phyloP scores from a whole-genome alignment of 2,888 invertebrate genomes.

The Orthosia gracilis region DNA sequence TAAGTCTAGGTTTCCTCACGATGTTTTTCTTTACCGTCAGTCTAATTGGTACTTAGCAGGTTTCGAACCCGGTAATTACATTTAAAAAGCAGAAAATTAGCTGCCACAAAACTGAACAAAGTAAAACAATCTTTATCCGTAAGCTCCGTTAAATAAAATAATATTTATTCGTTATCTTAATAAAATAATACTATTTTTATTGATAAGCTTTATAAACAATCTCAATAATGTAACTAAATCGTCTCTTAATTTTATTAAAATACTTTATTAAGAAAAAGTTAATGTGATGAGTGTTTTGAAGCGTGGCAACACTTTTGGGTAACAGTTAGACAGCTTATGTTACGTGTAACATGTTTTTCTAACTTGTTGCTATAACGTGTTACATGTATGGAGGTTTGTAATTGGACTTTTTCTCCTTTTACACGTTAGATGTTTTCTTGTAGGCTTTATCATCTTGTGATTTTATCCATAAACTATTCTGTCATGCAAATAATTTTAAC shows the following conservation, averaged over 20 bases:
- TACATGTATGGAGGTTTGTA: not conserved
- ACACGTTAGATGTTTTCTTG: not conserved
- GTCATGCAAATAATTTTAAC: not conserved
- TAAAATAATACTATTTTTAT: constrained; percentile 67
- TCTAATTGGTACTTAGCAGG: constrained; percentile 1
- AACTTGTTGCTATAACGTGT: not conserved
- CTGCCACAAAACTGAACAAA: constrained; percentile 4
- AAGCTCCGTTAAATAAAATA: constrained; percentile 27
- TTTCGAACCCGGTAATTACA: not conserved
- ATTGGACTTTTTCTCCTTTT: not conserved
- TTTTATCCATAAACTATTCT: not conserved
- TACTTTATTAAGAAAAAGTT: constrained; percentile 15
- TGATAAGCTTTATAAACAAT: constrained; percentile 62
- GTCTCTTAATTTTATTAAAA: constrained; percentile 40
- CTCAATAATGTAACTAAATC: constrained; percentile 48
- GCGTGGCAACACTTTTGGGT: constrained; percentile 46
- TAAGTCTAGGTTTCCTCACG: constrained; percentile 1
- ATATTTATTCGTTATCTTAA: constrained; percentile 30
- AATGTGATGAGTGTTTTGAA: constrained; percentile 6
- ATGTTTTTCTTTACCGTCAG: constrained; percentile 11
- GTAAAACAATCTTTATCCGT: constrained; percentile 16
- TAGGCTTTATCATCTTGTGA: not conserved
- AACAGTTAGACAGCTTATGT: not conserved
- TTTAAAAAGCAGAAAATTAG: not conserved
- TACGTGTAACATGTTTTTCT: not conserved